Percentiles rank a stretch among this genome's conserved stretches.
These are phyloP conservation scores for Hemiprocne comata DNA, from an alignment of 2,113 vertebrate genomes.

Conservation along the genomic window DNA sequence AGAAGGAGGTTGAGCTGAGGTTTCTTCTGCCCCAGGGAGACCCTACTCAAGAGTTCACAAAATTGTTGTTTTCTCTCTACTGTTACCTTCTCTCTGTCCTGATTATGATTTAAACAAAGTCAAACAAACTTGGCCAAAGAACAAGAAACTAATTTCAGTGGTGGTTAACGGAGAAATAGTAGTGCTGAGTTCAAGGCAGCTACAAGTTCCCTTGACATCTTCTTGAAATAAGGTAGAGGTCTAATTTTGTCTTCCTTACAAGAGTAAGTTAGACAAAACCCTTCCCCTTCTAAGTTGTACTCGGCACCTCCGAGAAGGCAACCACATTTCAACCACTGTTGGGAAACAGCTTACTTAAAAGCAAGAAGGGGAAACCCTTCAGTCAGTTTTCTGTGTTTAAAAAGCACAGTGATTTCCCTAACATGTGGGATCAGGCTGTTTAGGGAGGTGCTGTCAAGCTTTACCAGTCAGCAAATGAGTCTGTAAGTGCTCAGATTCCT, in stretches of 20 bases:
- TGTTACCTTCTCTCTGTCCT: neutral
- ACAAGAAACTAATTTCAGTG: neutral
- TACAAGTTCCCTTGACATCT: neutral
- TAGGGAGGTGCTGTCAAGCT: conserved; percentile 35
- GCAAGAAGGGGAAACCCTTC: conserved; percentile 20
- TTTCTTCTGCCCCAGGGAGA: neutral
- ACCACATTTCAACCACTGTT: conserved; percentile 21
- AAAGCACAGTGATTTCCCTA: conserved; percentile 22
- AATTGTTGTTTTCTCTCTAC: neutral
- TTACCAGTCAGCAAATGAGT: neutral
- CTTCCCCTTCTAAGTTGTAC: neutral
- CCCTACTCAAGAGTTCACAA: neutral
- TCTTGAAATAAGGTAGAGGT: neutral
- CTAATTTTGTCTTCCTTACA: neutral
- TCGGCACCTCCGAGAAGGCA: conserved; percentile 8
- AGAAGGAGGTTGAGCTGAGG: neutral
- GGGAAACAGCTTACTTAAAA: conserved; percentile 42
- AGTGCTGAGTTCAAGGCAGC: neutral
- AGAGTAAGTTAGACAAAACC: neutral
- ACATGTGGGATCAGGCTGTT: neutral
- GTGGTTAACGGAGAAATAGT: neutral
- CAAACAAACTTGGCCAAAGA: neutral
- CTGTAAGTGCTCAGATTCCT: neutral
- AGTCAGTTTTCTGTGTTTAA: conserved; percentile 4
- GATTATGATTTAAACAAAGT: neutral